These are phyloP conservation scores for Engraulis encrasicolus DNA, from an alignment of 2,113 vertebrate species.

Conservation along the genomic window DNA sequence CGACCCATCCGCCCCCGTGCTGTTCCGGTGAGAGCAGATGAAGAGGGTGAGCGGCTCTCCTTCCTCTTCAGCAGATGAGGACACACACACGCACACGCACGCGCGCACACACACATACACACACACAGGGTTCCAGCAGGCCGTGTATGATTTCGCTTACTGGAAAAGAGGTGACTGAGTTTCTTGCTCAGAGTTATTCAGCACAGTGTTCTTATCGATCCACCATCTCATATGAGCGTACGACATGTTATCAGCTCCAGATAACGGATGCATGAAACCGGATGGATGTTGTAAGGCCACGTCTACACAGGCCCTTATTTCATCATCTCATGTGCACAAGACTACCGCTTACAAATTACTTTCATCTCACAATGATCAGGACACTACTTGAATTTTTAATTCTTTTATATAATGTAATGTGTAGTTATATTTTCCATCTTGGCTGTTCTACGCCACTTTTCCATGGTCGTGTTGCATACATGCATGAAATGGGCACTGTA, in stretches of 20 bases:
- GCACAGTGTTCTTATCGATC: neutral
- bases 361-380: too few species aligned
- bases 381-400: too few species aligned
- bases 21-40: slow-evolving; percentile 12
- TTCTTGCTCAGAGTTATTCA: neutral
- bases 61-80: neutral
- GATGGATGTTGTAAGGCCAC: too few species aligned
- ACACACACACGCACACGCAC: neutral
- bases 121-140: neutral
- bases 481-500: too few species aligned
- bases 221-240: neutral
- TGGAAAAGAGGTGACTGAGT: slow-evolving; percentile 12
- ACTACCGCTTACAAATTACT: too few species aligned
- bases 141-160: neutral
- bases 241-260: neutral
- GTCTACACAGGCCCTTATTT: neutral
- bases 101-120: neutral
- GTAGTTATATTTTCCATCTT: too few species aligned
- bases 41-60: neutral
- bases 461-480: too few species aligned
- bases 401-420: too few species aligned
- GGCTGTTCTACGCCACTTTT: too few species aligned
- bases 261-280: neutral
- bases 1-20: neutral
- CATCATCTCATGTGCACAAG: neutral